Evolutionary conservation across 2,888 invertebrate genomes (phyloP), one percentile per base, ranked within the genome.

Genomic region (Synergus gifuensis): DNA sequence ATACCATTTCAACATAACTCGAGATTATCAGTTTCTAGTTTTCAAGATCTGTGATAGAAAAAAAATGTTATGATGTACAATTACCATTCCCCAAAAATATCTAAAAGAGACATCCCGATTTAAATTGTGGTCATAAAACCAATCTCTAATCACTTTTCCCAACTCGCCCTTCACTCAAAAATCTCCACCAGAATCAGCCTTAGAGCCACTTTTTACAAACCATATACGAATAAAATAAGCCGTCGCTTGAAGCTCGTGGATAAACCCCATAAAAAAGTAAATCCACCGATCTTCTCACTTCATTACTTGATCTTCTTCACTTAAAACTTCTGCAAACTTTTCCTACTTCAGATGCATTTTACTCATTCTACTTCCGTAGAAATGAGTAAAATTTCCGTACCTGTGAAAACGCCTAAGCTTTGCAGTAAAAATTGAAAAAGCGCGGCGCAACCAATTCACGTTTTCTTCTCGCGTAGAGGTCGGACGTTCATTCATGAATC

Each of bases 401-500:
- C 16, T 5, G 2, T 54, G n/a, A 54, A n/a, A 54, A 49, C 4
- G 12, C 49, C 16, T 54, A 54, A 54, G 5, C 5, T 2, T 5
- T n/a, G 8, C n/a, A n/a, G 54, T n/a, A 54, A n/a, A 54, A n/a
- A 54, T 54, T 54, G n/a, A 54, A 49, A 69, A 28, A 49, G 18
- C 12, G 44, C 18, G 16, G 49, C 28, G 28, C 22, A 49, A 54
- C 22, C 46, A 46, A 46, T 46, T 69, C 46, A 46, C 46, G 69
- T 69, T 54, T 16, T 49, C 46, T 49, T 49, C 16, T 69, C 69
- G 69, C 69, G 64, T 64, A 40, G 12, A 5, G 36, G 16, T 64
- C 36, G 36, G 36, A 36, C 36, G 54, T 54, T 69, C 67, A 69
- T 69, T 69, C 46, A 69, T 22, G 67, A 69, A 69, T 69, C 28